A percentile compares a stretch with the other conserved stretches of the same genome.
These are phyloP conservation scores for Platichthys flesus DNA, from an alignment of 2,113 vertebrate species.

Conservation along the genomic window DNA sequence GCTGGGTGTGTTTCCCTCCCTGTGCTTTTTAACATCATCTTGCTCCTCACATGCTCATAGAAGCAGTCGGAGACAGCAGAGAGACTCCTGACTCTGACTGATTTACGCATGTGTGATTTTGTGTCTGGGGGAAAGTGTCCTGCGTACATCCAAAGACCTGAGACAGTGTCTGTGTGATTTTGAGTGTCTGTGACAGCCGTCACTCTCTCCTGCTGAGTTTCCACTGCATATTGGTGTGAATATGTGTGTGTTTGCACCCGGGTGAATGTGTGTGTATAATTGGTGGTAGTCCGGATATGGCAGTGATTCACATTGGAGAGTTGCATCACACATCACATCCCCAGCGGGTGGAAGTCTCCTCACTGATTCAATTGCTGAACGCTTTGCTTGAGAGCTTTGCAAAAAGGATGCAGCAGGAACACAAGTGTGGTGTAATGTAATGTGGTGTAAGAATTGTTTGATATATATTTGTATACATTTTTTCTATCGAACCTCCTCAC, in stretches of 20 bases:
- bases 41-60: slow-evolving; percentile 21
- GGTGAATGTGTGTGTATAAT: slow-evolving; percentile 25
- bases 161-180: slow-evolving; percentile 44
- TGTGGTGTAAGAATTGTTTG: background rate
- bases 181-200: slow-evolving; percentile 50
- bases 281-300: slow-evolving; percentile 47
- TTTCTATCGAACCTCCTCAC: background rate
- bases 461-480: background rate
- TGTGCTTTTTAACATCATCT: background rate
- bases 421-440: background rate
- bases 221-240: slow-evolving; percentile 23
- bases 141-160: slow-evolving; percentile 11
- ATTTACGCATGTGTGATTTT: slow-evolving; percentile 10
- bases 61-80: slow-evolving; percentile 10
- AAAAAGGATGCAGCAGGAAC: slow-evolving; percentile 5
- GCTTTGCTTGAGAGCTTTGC: slow-evolving; percentile 14
- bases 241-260: slow-evolving; percentile 34
- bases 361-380: slow-evolving; percentile 14
- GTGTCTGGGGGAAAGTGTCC: slow-evolving; percentile 25
- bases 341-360: slow-evolving; percentile 38
- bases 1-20: background rate
- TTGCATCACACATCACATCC: slow-evolving; percentile 41
- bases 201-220: slow-evolving; percentile 54
- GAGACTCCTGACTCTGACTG: slow-evolving; percentile 24
- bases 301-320: slow-evolving; percentile 45